Base-by-base conservation (phyloP, 1,140 invertebrate species). In the Pararge aegeria region DNA sequence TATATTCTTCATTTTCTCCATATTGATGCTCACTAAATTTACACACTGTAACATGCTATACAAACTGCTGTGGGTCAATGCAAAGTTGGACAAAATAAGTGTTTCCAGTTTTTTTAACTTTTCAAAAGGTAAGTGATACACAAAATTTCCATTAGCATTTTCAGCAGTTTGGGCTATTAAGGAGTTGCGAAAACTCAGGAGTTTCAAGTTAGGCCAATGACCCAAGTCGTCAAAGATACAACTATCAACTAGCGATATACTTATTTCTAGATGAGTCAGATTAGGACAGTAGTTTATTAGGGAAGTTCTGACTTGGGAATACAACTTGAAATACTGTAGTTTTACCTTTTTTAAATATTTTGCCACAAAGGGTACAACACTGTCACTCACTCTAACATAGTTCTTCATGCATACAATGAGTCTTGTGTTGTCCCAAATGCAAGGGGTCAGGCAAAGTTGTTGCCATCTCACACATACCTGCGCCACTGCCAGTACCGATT, bases 1-100 rank as follows among this genome's bases (percentile, higher is more conserved):
- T 53, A 91, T 90, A 73, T 91, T 91, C 64, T 90, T 91, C 90
- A 91, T 91, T 65, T 91, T 91, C 48, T 91, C 90, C 80, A 91
- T 91, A 60, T 85, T 91, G 67, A 91, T 88, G 68, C 83, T 86
- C 52, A 83, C 80, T 70, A 91, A 82, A 74, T 89, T 73, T 5
- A 71, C 68, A 71, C 90, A 91, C 21, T 83, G 76, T 49, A 91
- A 68, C 90, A 91, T 91, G 44, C 80, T 83, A 50, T 90, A 85
- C 12, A 91, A 70, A 70, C 90, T 91, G 42, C 69, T 70, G 15
- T 83, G 83, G 20, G 89, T 90, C 37, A 91, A 64, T 51, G 84
- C 90, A 81, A 90, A 91, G 65, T 91, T 91, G 12, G 90, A 91
- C 34, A 91, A 68, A 21, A 91, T 80, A 4, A 91, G 62, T 18